Evolutionary conservation across 2,888 invertebrate genomes (phyloP).

Genomic region (Marronus borbonicus): DNA sequence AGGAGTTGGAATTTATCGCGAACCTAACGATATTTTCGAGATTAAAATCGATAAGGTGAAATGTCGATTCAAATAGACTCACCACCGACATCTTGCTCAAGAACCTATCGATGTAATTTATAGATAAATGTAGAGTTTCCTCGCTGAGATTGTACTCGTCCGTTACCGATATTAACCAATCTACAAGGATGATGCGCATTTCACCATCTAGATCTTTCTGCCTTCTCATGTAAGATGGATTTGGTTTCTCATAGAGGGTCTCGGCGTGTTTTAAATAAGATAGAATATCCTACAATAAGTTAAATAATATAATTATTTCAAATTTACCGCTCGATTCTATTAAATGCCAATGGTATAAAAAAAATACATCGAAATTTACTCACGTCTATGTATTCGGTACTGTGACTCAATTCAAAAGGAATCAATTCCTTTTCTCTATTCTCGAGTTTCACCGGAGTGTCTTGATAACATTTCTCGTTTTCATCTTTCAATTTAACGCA

Average conservation of each 20-base stretch:
- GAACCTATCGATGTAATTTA: slow-evolving; percentile 67
- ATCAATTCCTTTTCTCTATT: slow-evolving; percentile 51
- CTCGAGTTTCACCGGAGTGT: slow-evolving; percentile 4
- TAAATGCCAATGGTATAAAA: not conserved
- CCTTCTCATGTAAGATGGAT: slow-evolving; percentile 64
- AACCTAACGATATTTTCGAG: slow-evolving; percentile 56
- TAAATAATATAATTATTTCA: too few species aligned
- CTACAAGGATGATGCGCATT: slow-evolving; percentile 65
- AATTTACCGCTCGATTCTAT: too few species aligned
- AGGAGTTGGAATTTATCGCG: slow-evolving; percentile 66
- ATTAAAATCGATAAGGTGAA: not conserved
- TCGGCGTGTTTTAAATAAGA: slow-evolving; percentile 59
- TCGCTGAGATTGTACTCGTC: slow-evolving; percentile 65
- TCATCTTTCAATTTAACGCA: slow-evolving; percentile 20
- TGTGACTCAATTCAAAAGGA: slow-evolving; percentile 53
- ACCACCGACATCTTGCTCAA: slow-evolving; percentile 66
- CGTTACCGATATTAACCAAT: slow-evolving; percentile 66
- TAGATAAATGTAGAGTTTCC: slow-evolving; percentile 65
- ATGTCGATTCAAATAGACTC: slow-evolving; percentile 54
- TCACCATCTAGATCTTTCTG: slow-evolving; percentile 63
- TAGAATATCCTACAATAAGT: slow-evolving; percentile 61
- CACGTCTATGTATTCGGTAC: slow-evolving; percentile 57
- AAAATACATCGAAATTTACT: slow-evolving; percentile 26
- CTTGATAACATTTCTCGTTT: not conserved
- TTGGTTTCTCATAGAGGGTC: slow-evolving; percentile 57